Evolutionary conservation across 2,797 vertebrate genomes (phyloP).

Genomic region (Micromesistius poutassou): DNA sequence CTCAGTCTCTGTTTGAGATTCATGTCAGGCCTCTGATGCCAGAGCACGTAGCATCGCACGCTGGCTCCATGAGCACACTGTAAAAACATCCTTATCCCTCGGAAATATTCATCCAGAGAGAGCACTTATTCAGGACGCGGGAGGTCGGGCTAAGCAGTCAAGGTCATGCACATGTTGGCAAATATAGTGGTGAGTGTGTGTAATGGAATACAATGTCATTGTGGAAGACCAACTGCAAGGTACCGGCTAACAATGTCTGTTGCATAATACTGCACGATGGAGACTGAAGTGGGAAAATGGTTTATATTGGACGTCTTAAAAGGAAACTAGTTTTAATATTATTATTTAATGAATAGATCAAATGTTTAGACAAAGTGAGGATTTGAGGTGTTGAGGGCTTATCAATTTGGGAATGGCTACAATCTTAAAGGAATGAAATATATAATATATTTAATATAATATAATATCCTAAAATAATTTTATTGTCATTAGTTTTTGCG

Average conservation of each 20-base stretch:
- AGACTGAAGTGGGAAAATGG: neutral
- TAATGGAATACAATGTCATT: conserved; percentile 27
- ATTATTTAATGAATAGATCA: neutral
- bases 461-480: no score
- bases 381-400: neutral
- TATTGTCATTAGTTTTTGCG: no score
- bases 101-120: conserved; percentile 28
- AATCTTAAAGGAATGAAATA: neutral
- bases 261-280: neutral
- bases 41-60: conserved; percentile 15
- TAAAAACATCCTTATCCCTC: conserved; percentile 23
- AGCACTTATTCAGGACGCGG: conserved; percentile 20
- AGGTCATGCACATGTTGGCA: conserved; percentile 25
- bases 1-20: neutral
- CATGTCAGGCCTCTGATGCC: conserved; percentile 3
- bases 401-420: no score
- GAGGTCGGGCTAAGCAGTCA: conserved; percentile 10
- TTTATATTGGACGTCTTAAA: no score
- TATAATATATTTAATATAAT: no score
- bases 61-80: conserved; percentile 10
- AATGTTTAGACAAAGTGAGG: neutral
- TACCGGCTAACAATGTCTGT: neutral
- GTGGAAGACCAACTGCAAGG: conserved; percentile 5
- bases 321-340: no score
- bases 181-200: conserved; percentile 13